Evolutionary conservation across 2,797 vertebrate genomes (phyloP).

Genomic region (Adrianichthys oophorus): DNA sequence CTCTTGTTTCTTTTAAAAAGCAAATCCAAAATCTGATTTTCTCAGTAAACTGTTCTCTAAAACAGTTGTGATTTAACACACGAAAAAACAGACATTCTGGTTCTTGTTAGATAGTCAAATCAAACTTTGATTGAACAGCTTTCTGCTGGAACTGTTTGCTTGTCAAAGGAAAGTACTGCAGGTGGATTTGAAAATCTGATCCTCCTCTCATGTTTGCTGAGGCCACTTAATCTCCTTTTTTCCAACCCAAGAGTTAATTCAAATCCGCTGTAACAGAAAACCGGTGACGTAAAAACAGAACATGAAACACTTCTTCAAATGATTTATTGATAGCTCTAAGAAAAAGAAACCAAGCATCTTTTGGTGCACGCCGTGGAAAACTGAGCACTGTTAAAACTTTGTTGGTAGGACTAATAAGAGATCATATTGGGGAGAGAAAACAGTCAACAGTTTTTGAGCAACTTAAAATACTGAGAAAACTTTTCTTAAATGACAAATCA

Average conservation of each 20-base stretch:
- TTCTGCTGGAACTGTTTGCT: conserved; percentile 5
- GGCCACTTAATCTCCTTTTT: conserved; percentile 69
- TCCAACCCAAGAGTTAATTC: conserved; percentile 60
- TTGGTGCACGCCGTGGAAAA: conserved; percentile 9
- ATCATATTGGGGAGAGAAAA: no score
- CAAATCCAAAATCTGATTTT: no score
- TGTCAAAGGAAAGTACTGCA: conserved; percentile 41
- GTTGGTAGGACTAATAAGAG: no score
- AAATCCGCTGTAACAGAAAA: conserved; percentile 64
- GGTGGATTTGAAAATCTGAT: conserved; percentile 65
- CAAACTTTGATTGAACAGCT: neutral
- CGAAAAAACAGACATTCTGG: no score
- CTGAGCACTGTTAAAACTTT: neutral
- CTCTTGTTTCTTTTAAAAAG: no score
- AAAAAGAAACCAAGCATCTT: conserved; percentile 16
- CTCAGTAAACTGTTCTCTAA: no score
- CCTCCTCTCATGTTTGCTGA: conserved; percentile 50
- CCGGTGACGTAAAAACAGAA: conserved; percentile 65
- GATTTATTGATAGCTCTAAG: conserved; percentile 71
- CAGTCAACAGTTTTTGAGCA: no score
- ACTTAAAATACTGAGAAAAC: no score
- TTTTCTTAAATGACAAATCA: no score
- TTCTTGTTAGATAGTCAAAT: no score
- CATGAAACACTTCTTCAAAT: conserved; percentile 62
- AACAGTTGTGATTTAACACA: no score